phyloP scores from a whole-genome alignment of 2,113 vertebrate species.

The Poecilia latipinna region DNA sequence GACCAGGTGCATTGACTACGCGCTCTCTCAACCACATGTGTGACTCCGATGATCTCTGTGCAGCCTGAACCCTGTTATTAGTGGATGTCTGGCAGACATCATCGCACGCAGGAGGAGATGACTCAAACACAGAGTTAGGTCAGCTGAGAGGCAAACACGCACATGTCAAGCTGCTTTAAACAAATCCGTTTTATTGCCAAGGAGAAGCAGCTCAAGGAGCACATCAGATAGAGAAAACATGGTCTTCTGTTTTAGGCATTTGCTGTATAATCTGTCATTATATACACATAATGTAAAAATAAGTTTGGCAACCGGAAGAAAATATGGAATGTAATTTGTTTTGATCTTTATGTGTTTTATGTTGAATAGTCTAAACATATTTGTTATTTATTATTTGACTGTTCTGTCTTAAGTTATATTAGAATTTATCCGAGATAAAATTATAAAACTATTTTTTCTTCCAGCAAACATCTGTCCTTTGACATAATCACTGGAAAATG shows the following conservation, averaged over 20 bases:
- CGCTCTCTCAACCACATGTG: slow-evolving; percentile 6
- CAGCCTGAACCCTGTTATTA: slow-evolving; percentile 32
- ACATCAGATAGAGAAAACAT: no score
- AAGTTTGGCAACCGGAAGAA: no score
- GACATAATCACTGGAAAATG: accelerated
- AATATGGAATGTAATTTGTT: no score
- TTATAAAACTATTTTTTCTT: not conserved
- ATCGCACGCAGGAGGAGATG: slow-evolving; percentile 1
- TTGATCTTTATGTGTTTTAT: no score
- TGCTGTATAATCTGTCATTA: no score
- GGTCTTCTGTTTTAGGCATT: no score
- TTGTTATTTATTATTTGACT: no score
- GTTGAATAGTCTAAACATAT: no score
- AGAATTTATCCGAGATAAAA: no score
- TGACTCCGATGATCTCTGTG: slow-evolving; percentile 2
- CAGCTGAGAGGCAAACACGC: not conserved
- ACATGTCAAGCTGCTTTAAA: slow-evolving; percentile 7
- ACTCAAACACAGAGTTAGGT: slow-evolving; percentile 26
- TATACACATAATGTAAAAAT: no score
- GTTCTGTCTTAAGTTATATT: no score
- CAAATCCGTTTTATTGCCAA: not conserved
- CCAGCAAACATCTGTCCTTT: not conserved
- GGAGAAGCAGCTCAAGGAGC: not conserved
- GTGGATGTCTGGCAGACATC: slow-evolving; percentile 26
- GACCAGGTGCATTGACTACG: slow-evolving; percentile 24